A percentile compares a stretch with the other conserved stretches of the same genome.
Evolutionary conservation across 2,797 vertebrate species (phyloP).

Genomic region (Bovichtus variegatus): DNA sequence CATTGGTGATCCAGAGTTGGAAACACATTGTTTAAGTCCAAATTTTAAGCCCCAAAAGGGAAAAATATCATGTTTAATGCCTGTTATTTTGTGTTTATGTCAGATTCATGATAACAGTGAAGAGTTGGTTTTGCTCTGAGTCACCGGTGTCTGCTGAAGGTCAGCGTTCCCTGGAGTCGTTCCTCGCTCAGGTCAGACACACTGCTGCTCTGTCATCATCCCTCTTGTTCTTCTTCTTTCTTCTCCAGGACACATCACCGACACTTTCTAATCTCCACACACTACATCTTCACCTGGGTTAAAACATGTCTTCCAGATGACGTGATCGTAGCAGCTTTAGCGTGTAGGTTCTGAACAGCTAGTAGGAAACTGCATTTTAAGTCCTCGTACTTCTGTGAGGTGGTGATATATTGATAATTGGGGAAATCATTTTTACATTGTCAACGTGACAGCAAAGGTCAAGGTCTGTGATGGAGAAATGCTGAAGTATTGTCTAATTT

Average conservation of each 20-base stretch:
- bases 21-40: background rate
- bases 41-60: background rate
- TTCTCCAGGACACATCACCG: slow-evolving; percentile 60
- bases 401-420: slow-evolving; percentile 66
- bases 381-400: slow-evolving; percentile 8
- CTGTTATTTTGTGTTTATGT: slow-evolving; percentile 22
- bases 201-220: slow-evolving; percentile 67
- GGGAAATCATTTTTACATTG: slow-evolving; percentile 56
- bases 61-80: background rate
- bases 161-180: slow-evolving; percentile 72
- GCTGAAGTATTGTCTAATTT: slow-evolving; percentile 69
- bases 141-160: slow-evolving; percentile 41
- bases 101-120: background rate
- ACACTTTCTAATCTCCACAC: slow-evolving; percentile 53
- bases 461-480: slow-evolving; percentile 74
- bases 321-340: slow-evolving; percentile 27
- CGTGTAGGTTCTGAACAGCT: background rate
- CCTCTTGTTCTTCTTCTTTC: slow-evolving; percentile 62
- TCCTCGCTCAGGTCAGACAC: slow-evolving; percentile 71
- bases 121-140: slow-evolving; percentile 5
- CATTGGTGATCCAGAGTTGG: background rate
- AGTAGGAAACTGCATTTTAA: slow-evolving; percentile 19
- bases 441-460: slow-evolving; percentile 83
- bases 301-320: slow-evolving; percentile 82
- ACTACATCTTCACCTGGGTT: slow-evolving; percentile 45